phyloP scores from a whole-genome alignment of 2,113 vertebrate species.

The Physeter macrocephalus region DNA sequence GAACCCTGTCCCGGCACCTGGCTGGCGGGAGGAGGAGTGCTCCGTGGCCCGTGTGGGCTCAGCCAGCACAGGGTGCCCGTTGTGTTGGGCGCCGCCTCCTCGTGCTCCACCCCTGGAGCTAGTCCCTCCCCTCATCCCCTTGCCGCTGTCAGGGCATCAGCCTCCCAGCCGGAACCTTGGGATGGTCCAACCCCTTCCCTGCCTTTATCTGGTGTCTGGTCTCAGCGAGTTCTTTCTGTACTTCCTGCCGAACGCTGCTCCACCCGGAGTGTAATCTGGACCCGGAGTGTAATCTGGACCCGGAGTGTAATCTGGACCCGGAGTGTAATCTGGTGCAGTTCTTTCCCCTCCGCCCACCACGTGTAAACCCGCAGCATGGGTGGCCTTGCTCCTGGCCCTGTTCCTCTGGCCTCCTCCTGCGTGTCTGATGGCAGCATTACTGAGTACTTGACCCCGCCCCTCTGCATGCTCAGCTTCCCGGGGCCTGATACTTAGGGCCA shows the following conservation, averaged over 20 bases:
- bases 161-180: neutral
- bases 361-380: accelerated
- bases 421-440: accelerated
- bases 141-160: neutral
- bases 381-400: accelerated
- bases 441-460: accelerated
- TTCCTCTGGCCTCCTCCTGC: accelerated
- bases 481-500: neutral
- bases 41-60: neutral
- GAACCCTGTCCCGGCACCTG: neutral
- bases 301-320: too few species aligned
- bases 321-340: accelerated
- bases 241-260: neutral
- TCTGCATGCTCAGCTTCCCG: accelerated
- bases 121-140: too few species aligned
- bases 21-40: neutral
- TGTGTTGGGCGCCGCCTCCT: neutral
- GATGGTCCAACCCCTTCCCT: neutral
- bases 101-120: neutral
- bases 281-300: too few species aligned
- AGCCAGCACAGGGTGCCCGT: neutral
- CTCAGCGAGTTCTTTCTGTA: neutral
- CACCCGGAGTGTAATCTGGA: too few species aligned
- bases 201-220: neutral
- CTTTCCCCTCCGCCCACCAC: accelerated